Conservation (phyloP, 2,888 invertebrate genomes). For the Lycocerus yunnanus region DNA sequence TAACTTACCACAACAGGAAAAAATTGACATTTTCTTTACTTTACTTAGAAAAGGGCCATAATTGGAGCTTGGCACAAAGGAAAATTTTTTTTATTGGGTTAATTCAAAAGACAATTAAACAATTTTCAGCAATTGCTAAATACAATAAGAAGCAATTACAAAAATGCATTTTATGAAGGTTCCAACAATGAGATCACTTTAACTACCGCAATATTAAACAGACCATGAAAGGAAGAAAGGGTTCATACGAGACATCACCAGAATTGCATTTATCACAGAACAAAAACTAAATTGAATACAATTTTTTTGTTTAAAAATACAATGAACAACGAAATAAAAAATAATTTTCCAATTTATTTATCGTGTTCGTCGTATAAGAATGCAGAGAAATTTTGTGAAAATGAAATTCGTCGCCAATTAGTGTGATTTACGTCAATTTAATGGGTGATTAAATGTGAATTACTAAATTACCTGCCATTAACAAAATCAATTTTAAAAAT, state of each 20-base stretch:
- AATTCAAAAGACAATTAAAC: not conserved
- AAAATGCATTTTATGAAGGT: not conserved
- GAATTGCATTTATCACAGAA: not conserved
- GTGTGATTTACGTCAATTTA: not conserved
- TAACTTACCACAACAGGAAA: not conserved
- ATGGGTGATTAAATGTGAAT: not conserved
- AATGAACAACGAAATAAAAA: not conserved
- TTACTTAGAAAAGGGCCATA: not conserved
- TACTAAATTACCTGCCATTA: not conserved
- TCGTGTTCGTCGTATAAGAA: not conserved
- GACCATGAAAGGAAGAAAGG: constrained; percentile 5
- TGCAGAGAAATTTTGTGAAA: not conserved
- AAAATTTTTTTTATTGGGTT: not conserved
- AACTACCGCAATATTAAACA: constrained; percentile 5
- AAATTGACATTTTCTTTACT: not conserved
- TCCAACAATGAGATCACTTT: not conserved
- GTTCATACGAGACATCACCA: not conserved
- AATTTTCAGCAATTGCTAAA: not conserved
- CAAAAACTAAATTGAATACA: not conserved
- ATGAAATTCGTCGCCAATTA: not conserved
- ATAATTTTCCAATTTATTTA: not conserved
- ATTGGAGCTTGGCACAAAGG: not conserved
- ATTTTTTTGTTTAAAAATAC: not conserved
- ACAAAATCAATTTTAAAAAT: not conserved
- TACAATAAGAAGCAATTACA: not conserved